Percentiles rank a stretch among this genome's conserved stretches.
Conservation (phyloP, 2,888 invertebrate genomes). For the Rhaphigaster nebulosa region DNA sequence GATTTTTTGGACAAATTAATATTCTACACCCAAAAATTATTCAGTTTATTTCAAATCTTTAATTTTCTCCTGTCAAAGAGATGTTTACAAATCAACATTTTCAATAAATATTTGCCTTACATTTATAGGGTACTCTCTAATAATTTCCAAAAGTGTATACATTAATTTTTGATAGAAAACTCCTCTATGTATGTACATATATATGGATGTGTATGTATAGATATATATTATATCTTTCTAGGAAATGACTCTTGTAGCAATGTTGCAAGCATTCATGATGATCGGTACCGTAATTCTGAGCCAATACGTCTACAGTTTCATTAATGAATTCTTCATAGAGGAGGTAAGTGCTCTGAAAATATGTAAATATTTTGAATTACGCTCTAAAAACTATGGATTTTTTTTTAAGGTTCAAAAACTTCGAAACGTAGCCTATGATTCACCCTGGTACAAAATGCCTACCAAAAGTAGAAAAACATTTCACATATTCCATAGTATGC, state of each 20-base stretch:
- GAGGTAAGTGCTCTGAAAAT: background rate
- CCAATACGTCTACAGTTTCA: constrained; percentile 7
- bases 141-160: no score
- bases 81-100: no score
- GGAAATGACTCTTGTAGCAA: background rate
- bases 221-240: background rate
- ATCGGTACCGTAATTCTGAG: background rate
- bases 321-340: background rate
- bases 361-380: background rate
- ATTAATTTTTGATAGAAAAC: no score
- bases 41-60: no score
- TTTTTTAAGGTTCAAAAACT: constrained; percentile 16
- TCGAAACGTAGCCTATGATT: constrained; percentile 7
- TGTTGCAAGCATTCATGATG: constrained; percentile 9
- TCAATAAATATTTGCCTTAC: no score
- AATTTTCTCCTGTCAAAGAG: no score
- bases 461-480: background rate
- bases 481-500: constrained; percentile 11
- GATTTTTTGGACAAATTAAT: no score
- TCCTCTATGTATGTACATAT: no score
- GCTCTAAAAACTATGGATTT: background rate
- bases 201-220: no score
- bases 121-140: no score
- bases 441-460: constrained; percentile 19
- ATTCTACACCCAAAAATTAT: no score